These are phyloP conservation scores for Pterocles gutturalis DNA, from an alignment of 2,113 vertebrate genomes.

Conservation along the genomic window DNA sequence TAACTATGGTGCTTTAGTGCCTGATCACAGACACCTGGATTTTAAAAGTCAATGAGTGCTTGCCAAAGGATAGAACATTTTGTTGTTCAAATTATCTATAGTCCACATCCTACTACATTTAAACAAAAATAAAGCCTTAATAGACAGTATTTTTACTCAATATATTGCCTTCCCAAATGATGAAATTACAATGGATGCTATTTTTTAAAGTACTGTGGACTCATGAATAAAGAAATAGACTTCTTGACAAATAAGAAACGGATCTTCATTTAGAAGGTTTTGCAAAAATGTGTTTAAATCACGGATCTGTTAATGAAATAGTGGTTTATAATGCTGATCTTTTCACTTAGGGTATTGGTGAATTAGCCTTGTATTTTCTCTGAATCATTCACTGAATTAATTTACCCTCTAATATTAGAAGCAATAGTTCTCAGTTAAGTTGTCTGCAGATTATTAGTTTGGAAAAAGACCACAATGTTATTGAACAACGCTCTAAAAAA, in stretches of 20 bases:
- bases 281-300: background rate
- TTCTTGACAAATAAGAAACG: background rate
- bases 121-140: background rate
- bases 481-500: background rate
- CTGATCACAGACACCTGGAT: background rate
- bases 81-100: background rate
- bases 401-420: background rate
- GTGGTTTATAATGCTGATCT: background rate
- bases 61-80: background rate
- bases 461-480: background rate
- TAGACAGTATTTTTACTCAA: background rate
- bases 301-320: background rate
- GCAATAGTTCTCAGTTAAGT: background rate
- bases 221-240: background rate
- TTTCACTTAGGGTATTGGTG: background rate
- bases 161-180: background rate
- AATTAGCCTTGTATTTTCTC: slow-evolving; percentile 15
- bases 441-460: background rate
- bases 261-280: background rate
- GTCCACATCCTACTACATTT: background rate
- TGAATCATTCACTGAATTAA: slow-evolving; percentile 5
- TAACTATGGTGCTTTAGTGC: background rate
- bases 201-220: background rate
- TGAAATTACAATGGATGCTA: background rate
- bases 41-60: background rate